phyloP scores from a whole-genome alignment of 2,888 invertebrate species.

The Drosophila mettleri region DNA sequence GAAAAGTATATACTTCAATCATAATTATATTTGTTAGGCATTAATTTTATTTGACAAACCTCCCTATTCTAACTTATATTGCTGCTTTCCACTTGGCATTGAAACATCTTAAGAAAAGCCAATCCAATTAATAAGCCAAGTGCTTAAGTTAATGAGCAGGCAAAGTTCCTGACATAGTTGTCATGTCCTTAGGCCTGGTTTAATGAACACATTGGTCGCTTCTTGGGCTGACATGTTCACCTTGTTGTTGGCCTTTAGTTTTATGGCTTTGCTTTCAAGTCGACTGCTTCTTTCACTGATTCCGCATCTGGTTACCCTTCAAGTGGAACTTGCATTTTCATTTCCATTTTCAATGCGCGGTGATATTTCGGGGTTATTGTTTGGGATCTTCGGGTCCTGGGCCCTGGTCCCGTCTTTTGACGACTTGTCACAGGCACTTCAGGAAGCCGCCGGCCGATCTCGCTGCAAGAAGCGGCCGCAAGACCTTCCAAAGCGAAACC shows the following conservation, averaged over 20 bases:
- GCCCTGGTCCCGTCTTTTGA: constrained; percentile 50
- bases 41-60: not conserved
- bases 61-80: no score
- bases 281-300: constrained; percentile 11
- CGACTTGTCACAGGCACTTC: constrained; percentile 63
- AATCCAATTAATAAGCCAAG: constrained; percentile 15
- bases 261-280: constrained; percentile 7
- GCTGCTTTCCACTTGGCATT: not conserved
- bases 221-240: constrained; percentile 60
- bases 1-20: no score
- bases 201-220: constrained; percentile 50
- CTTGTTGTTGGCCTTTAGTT: constrained; percentile 38
- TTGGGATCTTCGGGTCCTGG: constrained; percentile 56
- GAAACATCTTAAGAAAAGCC: not conserved
- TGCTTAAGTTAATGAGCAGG: constrained; percentile 1
- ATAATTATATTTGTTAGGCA: no score
- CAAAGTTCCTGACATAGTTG: constrained; percentile 15
- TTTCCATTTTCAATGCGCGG: constrained; percentile 45
- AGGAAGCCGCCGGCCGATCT: constrained; percentile 43
- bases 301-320: constrained; percentile 16
- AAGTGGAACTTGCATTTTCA: constrained; percentile 43
- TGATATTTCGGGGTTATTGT: constrained; percentile 72
- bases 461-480: constrained; percentile 31
- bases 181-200: constrained; percentile 20
- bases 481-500: constrained; percentile 25